These are phyloP conservation scores for Catostomus latipinnis DNA, from an alignment of 2,797 vertebrate genomes.

Conservation along the genomic window DNA sequence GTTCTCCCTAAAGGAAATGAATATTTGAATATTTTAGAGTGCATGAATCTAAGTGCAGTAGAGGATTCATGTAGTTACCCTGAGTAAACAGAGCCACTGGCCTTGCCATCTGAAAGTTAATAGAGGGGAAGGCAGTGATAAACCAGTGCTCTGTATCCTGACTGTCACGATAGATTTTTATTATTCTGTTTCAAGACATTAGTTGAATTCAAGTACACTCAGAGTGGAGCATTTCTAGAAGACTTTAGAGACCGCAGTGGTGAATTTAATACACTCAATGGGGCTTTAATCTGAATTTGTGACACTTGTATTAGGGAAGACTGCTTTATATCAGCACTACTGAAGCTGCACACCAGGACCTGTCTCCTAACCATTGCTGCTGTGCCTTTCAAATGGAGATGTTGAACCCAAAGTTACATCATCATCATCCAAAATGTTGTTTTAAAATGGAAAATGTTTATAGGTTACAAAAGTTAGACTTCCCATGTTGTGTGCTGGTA, in stretches of 20 bases:
- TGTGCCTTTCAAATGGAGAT: neutral
- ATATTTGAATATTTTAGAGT: slow-evolving; percentile 38
- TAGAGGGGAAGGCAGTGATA: neutral
- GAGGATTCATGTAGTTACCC: neutral
- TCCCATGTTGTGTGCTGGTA: too few relatives aligned
- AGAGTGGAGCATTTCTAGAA: neutral
- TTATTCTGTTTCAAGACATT: too few relatives aligned
- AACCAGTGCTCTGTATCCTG: neutral
- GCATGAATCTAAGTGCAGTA: slow-evolving; percentile 15
- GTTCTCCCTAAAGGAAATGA: slow-evolving; percentile 51
- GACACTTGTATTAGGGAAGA: neutral
- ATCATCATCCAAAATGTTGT: too few relatives aligned
- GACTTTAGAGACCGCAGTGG: neutral
- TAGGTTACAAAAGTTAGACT: neutral
- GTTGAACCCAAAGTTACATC: neutral
- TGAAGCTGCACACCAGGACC: neutral
- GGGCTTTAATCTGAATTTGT: neutral
- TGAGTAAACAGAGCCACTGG: slow-evolving; percentile 33
- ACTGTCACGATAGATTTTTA: neutral
- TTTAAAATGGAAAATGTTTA: neutral
- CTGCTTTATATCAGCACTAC: neutral
- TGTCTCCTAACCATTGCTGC: neutral
- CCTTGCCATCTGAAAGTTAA: slow-evolving; percentile 1
- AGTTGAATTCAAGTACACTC: neutral
- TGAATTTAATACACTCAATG: neutral